Evolutionary conservation across 2,113 vertebrate genomes (phyloP).

Genomic region (Petaurus breviceps): DNA sequence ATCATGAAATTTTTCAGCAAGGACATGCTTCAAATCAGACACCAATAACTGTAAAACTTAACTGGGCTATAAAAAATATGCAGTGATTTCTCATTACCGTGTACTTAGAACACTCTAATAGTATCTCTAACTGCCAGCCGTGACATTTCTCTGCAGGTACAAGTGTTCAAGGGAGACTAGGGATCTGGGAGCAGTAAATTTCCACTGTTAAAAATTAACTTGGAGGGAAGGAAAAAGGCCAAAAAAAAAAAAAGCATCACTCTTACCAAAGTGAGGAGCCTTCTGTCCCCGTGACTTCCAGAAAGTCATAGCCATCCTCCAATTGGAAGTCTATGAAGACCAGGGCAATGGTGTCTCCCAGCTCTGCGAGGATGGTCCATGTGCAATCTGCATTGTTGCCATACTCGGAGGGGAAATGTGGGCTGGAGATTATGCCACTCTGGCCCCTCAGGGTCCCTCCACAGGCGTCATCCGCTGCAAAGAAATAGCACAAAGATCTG

Average conservation of each 20-base stretch:
- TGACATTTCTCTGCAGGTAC: not conserved
- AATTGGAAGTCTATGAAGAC: slow-evolving; percentile 98
- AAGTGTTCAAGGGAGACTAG: accelerated
- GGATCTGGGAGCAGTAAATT: not conserved
- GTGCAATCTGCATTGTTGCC: slow-evolving; percentile 98
- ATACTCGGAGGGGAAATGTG: slow-evolving; percentile 96
- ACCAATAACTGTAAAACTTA: accelerated
- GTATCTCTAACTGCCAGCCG: not conserved
- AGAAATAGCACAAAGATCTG: slow-evolving; percentile 25
- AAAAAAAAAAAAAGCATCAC: not conserved
- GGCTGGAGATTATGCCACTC: slow-evolving; percentile 96
- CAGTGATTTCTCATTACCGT: not conserved
- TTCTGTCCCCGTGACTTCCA: slow-evolving; percentile 97
- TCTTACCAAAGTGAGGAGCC: slow-evolving; percentile 97
- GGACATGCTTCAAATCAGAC: not conserved
- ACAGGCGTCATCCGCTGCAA: slow-evolving; percentile 94
- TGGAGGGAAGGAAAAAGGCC: not conserved
- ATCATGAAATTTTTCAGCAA: accelerated
- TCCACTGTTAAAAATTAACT: not conserved
- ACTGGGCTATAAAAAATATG: slow-evolving; percentile 20
- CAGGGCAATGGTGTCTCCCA: slow-evolving; percentile 97
- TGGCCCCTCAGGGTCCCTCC: slow-evolving; percentile 96
- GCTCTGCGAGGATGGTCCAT: slow-evolving; percentile 97
- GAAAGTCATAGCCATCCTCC: slow-evolving; percentile 96
- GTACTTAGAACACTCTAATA: not conserved